Evolutionary conservation across 2,797 vertebrate genomes (phyloP), one percentile per base, ranked within the genome.

Genomic region (Coranthus polyacanthus): DNA sequence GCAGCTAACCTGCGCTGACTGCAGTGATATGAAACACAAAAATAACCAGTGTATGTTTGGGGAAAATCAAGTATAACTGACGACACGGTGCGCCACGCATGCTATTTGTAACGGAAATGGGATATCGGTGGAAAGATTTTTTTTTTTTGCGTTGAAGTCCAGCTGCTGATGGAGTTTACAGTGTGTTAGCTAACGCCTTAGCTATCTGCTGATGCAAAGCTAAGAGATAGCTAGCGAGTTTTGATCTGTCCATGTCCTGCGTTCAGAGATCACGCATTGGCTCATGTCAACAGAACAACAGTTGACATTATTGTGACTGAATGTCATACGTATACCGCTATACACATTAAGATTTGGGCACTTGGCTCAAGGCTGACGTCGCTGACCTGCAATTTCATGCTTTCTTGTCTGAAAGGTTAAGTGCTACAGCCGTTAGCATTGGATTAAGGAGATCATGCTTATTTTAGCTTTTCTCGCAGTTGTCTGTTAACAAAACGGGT

Each of bases 1-100:
- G 90, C 82, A 69, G 82, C 85, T 86, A 91, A 89, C 82, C 82
- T 82, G 82, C 75, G 71, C 77, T 69, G 73, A 78, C 81, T 88
- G 86, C 78, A 62, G 60, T 58, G 75, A 69, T 82, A 54, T 49
- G 63, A 49, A 39, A 44, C 57, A 18, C 12, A 6, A 52, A 72
- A 36, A n/a, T n/a, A 38, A 29, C 10, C 9, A 1, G 32, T 21
- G 54, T 21, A n/a, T 68, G 7, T 69, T 46, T 69, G 15, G 47
- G 50, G 22, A n/a, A n/a, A 63, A 32, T 34, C 10, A 0, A 5
- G 15, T 15, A 22, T 15, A 24, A 16, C 16, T 53, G 26, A 24
- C n/a, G 1, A 2, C 10, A 22, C 18, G 3, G 5, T 18, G 21
- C 37, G 26, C 7, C 41, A 13, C 9, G 4, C 18, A n/a, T 1